Evolutionary conservation across 2,888 invertebrate genomes (phyloP).

Genomic region (Temnothorax rugatulus): DNA sequence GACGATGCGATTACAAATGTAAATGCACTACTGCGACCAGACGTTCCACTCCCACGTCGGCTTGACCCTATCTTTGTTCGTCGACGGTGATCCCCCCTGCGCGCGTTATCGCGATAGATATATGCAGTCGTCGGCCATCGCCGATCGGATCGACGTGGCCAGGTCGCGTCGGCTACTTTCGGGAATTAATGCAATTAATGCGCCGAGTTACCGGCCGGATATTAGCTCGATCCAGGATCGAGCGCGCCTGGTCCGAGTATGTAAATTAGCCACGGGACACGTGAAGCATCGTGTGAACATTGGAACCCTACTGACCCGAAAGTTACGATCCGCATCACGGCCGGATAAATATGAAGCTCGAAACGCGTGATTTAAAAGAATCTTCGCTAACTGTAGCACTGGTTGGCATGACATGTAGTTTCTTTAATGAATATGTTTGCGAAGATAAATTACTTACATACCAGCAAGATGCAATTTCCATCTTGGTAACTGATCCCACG

Average conservation of each 20-base stretch:
- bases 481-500: background rate
- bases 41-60: constrained; percentile 73
- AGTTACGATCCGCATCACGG: constrained; percentile 4
- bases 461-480: constrained; percentile 7
- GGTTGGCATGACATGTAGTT: background rate
- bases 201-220: constrained; percentile 54
- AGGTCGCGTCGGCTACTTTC: constrained; percentile 38
- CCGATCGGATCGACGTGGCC: constrained; percentile 30
- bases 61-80: constrained; percentile 78
- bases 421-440: background rate
- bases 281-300: constrained; percentile 29
- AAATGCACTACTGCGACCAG: constrained; percentile 74
- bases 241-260: constrained; percentile 45
- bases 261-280: constrained; percentile 45
- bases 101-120: background rate
- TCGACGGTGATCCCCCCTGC: constrained; percentile 58
- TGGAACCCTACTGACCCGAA: constrained; percentile 5
- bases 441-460: constrained; percentile 27
- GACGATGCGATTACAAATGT: constrained; percentile 74
- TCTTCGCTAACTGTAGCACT: background rate
- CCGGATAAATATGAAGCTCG: background rate
- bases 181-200: constrained; percentile 68
- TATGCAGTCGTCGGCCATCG: constrained; percentile 15
- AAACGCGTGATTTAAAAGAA: background rate
- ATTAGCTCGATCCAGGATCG: constrained; percentile 66